phyloP scores from a whole-genome alignment of 2,888 invertebrate genomes.

The Cataglyphis albicans region DNA sequence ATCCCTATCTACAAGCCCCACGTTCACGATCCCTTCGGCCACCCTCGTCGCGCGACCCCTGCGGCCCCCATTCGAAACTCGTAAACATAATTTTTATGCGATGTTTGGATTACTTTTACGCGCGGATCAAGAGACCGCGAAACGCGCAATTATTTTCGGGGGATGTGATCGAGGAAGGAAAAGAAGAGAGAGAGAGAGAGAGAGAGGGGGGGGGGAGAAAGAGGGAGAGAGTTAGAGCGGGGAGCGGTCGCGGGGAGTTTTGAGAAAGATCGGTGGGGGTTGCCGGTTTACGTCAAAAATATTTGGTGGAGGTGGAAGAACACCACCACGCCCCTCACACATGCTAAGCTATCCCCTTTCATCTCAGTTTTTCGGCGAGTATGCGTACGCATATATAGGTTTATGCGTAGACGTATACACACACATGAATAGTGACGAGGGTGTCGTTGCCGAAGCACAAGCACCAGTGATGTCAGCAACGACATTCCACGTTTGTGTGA shows the following conservation, averaged over 20 bases:
- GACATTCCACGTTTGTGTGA: slow-evolving; percentile 66
- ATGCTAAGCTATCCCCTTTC: slow-evolving; percentile 73
- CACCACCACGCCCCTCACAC: slow-evolving; percentile 78
- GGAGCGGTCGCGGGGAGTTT: slow-evolving; percentile 4
- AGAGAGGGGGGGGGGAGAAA: slow-evolving; percentile 23
- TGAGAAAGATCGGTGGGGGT: slow-evolving; percentile 20
- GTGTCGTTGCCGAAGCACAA: slow-evolving; percentile 59
- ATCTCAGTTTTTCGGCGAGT: slow-evolving; percentile 51
- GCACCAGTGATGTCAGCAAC: slow-evolving; percentile 58
- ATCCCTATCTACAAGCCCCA: slow-evolving; percentile 48
- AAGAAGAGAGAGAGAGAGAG: slow-evolving; percentile 31
- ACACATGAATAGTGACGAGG: slow-evolving; percentile 41
- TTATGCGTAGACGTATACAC: slow-evolving; percentile 35
- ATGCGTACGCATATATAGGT: not conserved
- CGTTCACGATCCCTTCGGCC: slow-evolving; percentile 43
- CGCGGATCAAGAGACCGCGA: slow-evolving; percentile 84
- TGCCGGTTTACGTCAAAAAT: slow-evolving; percentile 72
- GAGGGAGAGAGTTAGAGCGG: slow-evolving; percentile 41
- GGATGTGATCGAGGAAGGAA: slow-evolving; percentile 38
- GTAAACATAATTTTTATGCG: slow-evolving; percentile 85
- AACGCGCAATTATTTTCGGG: slow-evolving; percentile 83
- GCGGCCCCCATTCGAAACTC: slow-evolving; percentile 81
- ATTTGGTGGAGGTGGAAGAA: slow-evolving; percentile 69
- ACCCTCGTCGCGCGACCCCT: slow-evolving; percentile 61
- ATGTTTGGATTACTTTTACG: slow-evolving; percentile 84